Conservation (phyloP, 2,113 vertebrate species). For the Hirundichthys speculiger region DNA sequence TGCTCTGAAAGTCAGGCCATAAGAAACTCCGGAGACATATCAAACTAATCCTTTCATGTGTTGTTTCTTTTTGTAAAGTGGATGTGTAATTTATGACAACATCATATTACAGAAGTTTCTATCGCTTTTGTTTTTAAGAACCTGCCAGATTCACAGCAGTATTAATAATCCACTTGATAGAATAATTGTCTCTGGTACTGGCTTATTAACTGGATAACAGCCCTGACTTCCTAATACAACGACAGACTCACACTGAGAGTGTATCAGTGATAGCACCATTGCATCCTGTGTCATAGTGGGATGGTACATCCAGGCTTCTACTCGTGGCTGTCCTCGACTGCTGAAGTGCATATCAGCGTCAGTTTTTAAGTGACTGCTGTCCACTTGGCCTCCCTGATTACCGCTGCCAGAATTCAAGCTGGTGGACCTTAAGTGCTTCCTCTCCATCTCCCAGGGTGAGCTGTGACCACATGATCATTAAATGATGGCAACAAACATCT, state of each 20-base stretch:
- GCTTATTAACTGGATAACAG: not conserved
- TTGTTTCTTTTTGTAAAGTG: no score
- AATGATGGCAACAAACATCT: constrained; percentile 15
- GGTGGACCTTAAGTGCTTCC: constrained; percentile 30
- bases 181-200: not conserved
- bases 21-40: no score
- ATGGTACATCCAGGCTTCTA: not conserved
- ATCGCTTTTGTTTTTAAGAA: no score
- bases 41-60: no score
- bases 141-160: no score
- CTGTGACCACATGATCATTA: constrained; percentile 23
- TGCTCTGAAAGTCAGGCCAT: no score
- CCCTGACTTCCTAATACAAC: no score
- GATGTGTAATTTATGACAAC: no score
- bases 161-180: no score
- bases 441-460: constrained; percentile 28
- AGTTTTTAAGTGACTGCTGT: constrained; percentile 45
- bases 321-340: constrained; percentile 20
- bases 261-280: constrained; percentile 7
- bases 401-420: constrained; percentile 26
- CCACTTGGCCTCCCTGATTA: constrained; percentile 47
- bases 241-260: constrained; percentile 13
- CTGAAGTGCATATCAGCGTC: constrained; percentile 50
- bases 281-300: not conserved
- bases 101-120: no score